Base-by-base conservation (phyloP, 1,140 invertebrate genomes). In the Cydia splendana region DNA sequence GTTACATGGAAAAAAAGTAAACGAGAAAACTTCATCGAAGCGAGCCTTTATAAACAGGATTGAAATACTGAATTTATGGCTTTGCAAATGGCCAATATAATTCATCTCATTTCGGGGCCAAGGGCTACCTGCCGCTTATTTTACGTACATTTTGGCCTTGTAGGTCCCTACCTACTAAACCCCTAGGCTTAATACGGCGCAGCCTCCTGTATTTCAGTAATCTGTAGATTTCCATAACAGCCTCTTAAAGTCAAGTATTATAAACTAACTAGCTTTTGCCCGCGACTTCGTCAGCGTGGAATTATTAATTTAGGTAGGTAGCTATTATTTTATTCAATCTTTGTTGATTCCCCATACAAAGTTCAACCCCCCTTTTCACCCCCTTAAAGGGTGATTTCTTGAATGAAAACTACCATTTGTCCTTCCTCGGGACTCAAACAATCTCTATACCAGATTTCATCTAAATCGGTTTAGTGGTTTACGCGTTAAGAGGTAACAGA, bases 191-290 rank as follows among this genome's bases (percentile, higher is more conserved):
- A 79, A 73, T 18, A 34, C 65, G 65, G 74, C 77, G 81, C 84
- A 77, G 76, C 74, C 79, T 69, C 78, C 79, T 81, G 78, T 82
- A 81, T 84, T 81, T 67, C 77, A 75, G 75, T 84, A 87, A 85
- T 82, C 78, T 77, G 74, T 80, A 65, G 79, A 84, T 88, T 88
- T 87, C 85, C 88, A 90, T 88, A 88, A 83, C 82, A 82, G 38
- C 84, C 87, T 84, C 80, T 78, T 82, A 28, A 81, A 79, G 77
- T 75, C 73, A 84, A 86, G 81, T 86, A 87, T 88, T 84, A 87
- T 84, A 77, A n/a, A 24, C 24, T 30, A 2, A 30, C n/a, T n/a
- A n/a, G n/a, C n/a, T n/a, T n/a, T n/a, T n/a, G n/a, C n/a, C n/a
- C n/a, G n/a, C n/a, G n/a, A n/a, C n/a, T n/a, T n/a, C n/a, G n/a